Percentiles rank a stretch among this genome's conserved stretches.
Evolutionary conservation across 2,113 vertebrate species (phyloP).

Genomic region (Rhea americana): DNA sequence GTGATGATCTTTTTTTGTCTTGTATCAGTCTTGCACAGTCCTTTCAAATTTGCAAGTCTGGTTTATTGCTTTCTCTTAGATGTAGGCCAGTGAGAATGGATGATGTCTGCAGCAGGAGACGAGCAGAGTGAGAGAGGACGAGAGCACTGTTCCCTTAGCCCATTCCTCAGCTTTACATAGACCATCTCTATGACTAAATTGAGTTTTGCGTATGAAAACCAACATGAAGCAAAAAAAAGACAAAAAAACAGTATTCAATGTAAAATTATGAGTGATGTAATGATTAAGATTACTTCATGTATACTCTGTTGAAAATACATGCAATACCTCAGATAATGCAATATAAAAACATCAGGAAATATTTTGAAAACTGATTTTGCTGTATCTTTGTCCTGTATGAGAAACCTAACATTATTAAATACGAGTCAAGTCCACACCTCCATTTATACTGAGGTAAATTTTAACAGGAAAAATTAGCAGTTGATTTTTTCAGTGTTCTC

Average conservation of each 20-base stretch:
- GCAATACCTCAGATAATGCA: neutral
- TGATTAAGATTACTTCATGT: neutral
- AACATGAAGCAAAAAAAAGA: neutral
- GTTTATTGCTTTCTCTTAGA: constrained; percentile 10
- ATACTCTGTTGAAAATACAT: neutral
- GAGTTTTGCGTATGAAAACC: constrained; percentile 42
- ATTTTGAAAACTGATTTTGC: neutral
- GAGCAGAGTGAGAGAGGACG: neutral
- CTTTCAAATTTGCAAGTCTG: neutral
- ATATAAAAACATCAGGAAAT: neutral
- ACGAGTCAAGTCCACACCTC: neutral
- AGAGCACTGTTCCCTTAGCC: neutral
- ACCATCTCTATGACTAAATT: constrained; percentile 13
- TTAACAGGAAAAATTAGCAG: neutral
- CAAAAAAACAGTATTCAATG: neutral
- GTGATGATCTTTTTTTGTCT: neutral
- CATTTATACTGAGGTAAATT: neutral
- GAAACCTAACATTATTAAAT: neutral
- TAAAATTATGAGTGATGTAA: neutral
- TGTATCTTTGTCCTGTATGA: neutral
- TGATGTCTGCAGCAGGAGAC: neutral
- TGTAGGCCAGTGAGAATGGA: neutral
- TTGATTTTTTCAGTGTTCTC: neutral
- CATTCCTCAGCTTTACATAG: constrained; percentile 23
- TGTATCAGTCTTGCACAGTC: neutral